Percentiles rank a stretch among this genome's conserved stretches.
Evolutionary conservation across 2,888 invertebrate genomes (phyloP).

Genomic region (Anorthoa munda): DNA sequence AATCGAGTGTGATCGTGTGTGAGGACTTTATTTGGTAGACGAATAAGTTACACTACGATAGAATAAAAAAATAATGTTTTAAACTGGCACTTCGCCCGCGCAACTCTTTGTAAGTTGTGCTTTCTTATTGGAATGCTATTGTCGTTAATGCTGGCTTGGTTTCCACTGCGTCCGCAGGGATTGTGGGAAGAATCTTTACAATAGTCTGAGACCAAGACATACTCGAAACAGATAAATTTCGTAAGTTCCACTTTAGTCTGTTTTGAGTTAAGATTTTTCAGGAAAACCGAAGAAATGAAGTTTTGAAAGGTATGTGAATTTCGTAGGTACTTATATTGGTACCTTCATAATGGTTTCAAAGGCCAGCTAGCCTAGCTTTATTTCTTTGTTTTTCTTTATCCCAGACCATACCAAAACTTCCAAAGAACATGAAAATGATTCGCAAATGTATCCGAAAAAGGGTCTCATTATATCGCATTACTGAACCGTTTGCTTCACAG

Average conservation of each 20-base stretch:
- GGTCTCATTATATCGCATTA: slow-evolving; percentile 50
- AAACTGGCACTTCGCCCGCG: slow-evolving; percentile 66
- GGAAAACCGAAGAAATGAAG: neutral
- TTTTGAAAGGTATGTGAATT: neutral
- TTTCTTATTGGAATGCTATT: slow-evolving; percentile 57
- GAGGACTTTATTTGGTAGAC: slow-evolving; percentile 74
- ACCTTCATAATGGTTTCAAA: neutral
- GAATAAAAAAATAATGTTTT: slow-evolving; percentile 61
- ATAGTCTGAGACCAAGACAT: neutral
- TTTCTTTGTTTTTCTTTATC: slow-evolving; percentile 46
- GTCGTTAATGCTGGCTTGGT: slow-evolving; percentile 55
- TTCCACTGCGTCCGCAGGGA: slow-evolving; percentile 49
- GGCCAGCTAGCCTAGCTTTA: slow-evolving; percentile 11
- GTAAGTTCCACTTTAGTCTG: neutral
- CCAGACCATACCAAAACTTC: slow-evolving; percentile 1
- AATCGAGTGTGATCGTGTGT: slow-evolving; percentile 78
- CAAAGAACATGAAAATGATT: slow-evolving; percentile 22
- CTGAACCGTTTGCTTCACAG: slow-evolving; percentile 49
- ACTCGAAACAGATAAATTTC: neutral
- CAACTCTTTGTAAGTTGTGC: slow-evolving; percentile 47
- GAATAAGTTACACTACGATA: slow-evolving; percentile 68
- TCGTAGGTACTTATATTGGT: neutral
- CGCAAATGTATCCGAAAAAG: slow-evolving; percentile 41
- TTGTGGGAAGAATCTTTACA: slow-evolving; percentile 23
- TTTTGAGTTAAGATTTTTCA: neutral